phyloP scores from a whole-genome alignment of 2,797 vertebrate species.

The Eupleurogrammus muticus region DNA sequence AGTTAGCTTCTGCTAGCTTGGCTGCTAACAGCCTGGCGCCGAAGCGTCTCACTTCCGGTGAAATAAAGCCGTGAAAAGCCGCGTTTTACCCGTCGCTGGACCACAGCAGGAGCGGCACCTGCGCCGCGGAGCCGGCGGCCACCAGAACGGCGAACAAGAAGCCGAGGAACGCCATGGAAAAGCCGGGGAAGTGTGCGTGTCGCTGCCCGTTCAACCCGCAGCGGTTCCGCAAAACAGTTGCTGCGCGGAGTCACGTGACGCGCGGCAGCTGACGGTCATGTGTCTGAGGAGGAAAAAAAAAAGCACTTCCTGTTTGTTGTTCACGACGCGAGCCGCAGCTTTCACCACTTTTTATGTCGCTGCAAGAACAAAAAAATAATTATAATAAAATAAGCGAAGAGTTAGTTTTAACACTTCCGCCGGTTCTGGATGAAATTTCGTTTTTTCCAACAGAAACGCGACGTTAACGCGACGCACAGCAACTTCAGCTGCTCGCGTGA shows the following conservation, averaged over 20 bases:
- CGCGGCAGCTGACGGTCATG: constrained; percentile 75
- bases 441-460: not conserved
- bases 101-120: constrained; percentile 90
- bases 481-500: too few relatives aligned
- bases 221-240: constrained; percentile 50
- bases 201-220: too few relatives aligned
- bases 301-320: constrained; percentile 59
- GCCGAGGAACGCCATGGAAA: constrained; percentile 34
- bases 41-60: too few relatives aligned
- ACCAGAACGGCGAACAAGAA: constrained; percentile 57
- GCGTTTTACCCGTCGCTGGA: constrained; percentile 88
- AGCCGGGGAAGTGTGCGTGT: too few relatives aligned
- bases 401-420: too few relatives aligned
- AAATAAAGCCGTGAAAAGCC: too few relatives aligned
- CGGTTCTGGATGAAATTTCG: not conserved
- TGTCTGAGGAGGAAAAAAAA: not conserved
- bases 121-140: constrained; percentile 63
- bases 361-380: not conserved
- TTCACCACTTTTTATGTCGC: too few relatives aligned
- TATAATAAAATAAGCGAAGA: not conserved
- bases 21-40: too few relatives aligned
- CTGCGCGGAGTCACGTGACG: constrained; percentile 75
- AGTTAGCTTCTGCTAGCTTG: too few relatives aligned
- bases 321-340: constrained; percentile 13
- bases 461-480: not conserved